phyloP scores from a whole-genome alignment of 2,113 vertebrate species.

The Bostrychus sinensis region DNA sequence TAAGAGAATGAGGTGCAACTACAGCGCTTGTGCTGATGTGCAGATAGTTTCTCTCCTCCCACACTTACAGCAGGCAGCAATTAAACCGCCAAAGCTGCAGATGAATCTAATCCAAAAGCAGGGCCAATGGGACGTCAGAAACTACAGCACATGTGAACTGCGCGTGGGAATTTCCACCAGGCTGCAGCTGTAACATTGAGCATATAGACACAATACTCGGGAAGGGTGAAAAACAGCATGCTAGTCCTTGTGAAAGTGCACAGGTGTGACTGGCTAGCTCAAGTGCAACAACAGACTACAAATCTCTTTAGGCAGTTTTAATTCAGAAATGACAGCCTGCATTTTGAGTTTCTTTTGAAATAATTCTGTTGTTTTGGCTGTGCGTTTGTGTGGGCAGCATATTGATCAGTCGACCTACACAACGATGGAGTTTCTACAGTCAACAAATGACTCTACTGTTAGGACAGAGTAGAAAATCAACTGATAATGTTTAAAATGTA shows the following conservation, averaged over 20 bases:
- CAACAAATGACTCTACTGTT: slow-evolving; percentile 23
- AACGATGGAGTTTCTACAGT: slow-evolving; percentile 25
- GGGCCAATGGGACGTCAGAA: slow-evolving; percentile 17
- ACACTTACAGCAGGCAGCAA: slow-evolving; percentile 17
- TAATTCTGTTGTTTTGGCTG: slow-evolving; percentile 9
- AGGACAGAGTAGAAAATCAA: neutral
- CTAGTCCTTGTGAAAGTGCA: slow-evolving; percentile 3
- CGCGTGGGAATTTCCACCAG: slow-evolving; percentile 36
- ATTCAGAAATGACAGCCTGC: neutral
- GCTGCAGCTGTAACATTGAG: slow-evolving; percentile 46
- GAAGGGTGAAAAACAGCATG: neutral
- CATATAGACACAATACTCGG: neutral
- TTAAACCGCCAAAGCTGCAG: slow-evolving; percentile 24
- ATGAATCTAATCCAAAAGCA: slow-evolving; percentile 14
- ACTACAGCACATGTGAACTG: slow-evolving; percentile 19
- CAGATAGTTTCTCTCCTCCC: slow-evolving; percentile 8
- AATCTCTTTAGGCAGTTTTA: neutral
- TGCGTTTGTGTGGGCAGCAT: slow-evolving; percentile 47
- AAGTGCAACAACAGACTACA: neutral
- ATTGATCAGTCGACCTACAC: slow-evolving; percentile 48
- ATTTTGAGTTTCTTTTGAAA: slow-evolving; percentile 1
- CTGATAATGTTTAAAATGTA: neutral
- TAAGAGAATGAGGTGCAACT: slow-evolving; percentile 14
- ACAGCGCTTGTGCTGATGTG: slow-evolving; percentile 20
- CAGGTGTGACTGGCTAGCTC: slow-evolving; percentile 6